phyloP scores from a whole-genome alignment of 2,888 invertebrate species.

The Neoaliturus tenellus region DNA sequence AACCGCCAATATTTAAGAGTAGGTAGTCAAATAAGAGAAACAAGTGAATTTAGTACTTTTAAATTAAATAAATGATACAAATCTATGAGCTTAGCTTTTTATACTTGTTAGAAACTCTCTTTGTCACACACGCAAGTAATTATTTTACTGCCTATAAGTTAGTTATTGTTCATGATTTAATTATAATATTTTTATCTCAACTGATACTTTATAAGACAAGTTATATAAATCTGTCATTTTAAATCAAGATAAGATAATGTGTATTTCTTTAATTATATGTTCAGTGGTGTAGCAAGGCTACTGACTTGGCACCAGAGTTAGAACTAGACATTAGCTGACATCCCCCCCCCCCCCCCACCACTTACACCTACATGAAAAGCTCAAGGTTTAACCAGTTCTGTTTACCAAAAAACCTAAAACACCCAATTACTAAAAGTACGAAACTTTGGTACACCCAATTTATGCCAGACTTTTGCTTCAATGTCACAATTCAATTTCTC shows the following conservation, averaged over 20 bases:
- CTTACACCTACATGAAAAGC: too few relatives aligned
- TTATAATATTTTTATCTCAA: background rate
- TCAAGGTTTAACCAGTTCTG: too few relatives aligned
- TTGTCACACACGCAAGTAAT: background rate
- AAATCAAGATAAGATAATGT: slow-evolving; percentile 4
- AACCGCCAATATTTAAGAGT: slow-evolving; percentile 2
- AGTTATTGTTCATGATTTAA: background rate
- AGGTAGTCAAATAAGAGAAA: background rate
- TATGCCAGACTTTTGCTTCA: too few relatives aligned
- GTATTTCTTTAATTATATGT: slow-evolving; percentile 17
- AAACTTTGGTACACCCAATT: too few relatives aligned
- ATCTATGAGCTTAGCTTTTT: slow-evolving; percentile 7
- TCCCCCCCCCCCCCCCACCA: too few relatives aligned
- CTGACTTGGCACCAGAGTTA: too few relatives aligned
- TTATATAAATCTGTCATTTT: background rate
- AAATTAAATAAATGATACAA: background rate
- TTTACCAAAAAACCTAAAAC: too few relatives aligned
- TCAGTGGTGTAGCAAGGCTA: too few relatives aligned
- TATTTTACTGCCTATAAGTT: background rate
- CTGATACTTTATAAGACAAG: background rate
- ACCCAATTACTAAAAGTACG: too few relatives aligned
- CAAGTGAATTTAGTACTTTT: background rate
- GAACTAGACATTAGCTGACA: too few relatives aligned
- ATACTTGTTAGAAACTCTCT: background rate
- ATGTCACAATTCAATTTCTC: too few relatives aligned